Conservation (phyloP, 2,113 vertebrate species). For the Tychaedon coryphoeus region DNA sequence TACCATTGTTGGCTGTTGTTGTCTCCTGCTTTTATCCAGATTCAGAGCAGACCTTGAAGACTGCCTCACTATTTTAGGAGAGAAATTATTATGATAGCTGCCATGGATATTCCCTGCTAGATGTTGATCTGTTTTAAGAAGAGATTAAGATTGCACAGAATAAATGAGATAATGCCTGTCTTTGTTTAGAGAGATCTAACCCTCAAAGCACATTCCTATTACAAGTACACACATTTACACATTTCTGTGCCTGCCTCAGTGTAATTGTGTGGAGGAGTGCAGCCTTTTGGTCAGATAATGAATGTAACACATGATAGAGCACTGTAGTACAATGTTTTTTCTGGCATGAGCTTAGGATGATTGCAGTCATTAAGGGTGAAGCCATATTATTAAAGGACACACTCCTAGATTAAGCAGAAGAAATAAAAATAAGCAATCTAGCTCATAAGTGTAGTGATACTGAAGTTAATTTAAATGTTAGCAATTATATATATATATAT, state of each 20-base stretch:
- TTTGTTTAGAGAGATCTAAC: constrained; percentile 37
- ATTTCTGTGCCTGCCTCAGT: constrained; percentile 1
- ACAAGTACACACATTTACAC: constrained; percentile 60
- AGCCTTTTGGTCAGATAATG: constrained; percentile 14
- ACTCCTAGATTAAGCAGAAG: constrained; percentile 1
- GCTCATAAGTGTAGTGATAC: neutral
- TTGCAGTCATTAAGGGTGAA: constrained; percentile 8
- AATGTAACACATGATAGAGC: constrained; percentile 26
- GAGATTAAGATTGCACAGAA: constrained; percentile 34
- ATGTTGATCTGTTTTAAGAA: constrained; percentile 18
- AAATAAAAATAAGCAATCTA: constrained; percentile 26
- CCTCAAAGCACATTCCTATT: constrained; percentile 30
- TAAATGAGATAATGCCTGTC: constrained; percentile 22
- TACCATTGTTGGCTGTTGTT: constrained; percentile 1
- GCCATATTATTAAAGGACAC: neutral
- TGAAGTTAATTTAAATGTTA: neutral
- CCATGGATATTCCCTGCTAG: neutral
- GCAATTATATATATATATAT: neutral
- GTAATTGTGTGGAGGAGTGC: constrained; percentile 30
- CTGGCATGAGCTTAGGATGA: constrained; percentile 18
- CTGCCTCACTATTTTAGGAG: neutral
- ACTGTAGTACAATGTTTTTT: constrained; percentile 25
- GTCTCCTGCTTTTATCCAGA: constrained; percentile 23
- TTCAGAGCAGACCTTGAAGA: neutral
- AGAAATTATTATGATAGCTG: constrained; percentile 42